Evolutionary conservation across 2,888 invertebrate genomes (phyloP).

Genomic region (Saturnia pavonia): DNA sequence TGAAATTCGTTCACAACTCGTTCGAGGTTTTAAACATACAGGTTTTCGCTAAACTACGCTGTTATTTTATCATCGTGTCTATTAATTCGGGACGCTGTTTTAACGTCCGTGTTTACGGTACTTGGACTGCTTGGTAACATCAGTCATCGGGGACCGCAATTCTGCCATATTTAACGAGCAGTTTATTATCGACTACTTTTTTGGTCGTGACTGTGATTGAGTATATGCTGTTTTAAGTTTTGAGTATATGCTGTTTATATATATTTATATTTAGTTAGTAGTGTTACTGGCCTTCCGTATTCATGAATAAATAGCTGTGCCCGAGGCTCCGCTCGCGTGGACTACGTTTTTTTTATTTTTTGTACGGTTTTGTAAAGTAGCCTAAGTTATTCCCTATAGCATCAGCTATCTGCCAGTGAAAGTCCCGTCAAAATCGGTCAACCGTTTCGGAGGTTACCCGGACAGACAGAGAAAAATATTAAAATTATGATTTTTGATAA

Average conservation of each 20-base stretch:
- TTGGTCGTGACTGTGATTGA: not conserved
- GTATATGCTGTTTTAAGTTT: not conserved
- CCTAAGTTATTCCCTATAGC: too few species aligned
- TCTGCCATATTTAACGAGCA: constrained; percentile 31
- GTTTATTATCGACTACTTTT: constrained; percentile 23
- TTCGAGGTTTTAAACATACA: not conserved
- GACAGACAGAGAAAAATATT: too few species aligned
- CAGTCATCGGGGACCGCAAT: constrained; percentile 41
- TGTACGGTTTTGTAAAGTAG: too few species aligned
- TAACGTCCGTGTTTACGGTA: constrained; percentile 37
- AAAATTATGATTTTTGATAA: too few species aligned
- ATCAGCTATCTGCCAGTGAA: too few species aligned
- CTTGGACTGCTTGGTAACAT: constrained; percentile 42
- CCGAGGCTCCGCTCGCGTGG: too few species aligned
- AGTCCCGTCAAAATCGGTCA: too few species aligned
- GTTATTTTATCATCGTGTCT: constrained; percentile 28
- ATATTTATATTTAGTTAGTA: not conserved
- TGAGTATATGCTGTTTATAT: too few species aligned
- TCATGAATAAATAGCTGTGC: too few species aligned
- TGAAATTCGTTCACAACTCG: constrained; percentile 5
- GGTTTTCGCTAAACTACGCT: constrained; percentile 27
- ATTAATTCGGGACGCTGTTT: constrained; percentile 22
- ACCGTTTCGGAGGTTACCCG: too few species aligned
- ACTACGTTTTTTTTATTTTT: too few species aligned
- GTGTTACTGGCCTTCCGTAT: too few species aligned